Conservation (phyloP, 2,113 vertebrate genomes). For the Strix uralensis region DNA sequence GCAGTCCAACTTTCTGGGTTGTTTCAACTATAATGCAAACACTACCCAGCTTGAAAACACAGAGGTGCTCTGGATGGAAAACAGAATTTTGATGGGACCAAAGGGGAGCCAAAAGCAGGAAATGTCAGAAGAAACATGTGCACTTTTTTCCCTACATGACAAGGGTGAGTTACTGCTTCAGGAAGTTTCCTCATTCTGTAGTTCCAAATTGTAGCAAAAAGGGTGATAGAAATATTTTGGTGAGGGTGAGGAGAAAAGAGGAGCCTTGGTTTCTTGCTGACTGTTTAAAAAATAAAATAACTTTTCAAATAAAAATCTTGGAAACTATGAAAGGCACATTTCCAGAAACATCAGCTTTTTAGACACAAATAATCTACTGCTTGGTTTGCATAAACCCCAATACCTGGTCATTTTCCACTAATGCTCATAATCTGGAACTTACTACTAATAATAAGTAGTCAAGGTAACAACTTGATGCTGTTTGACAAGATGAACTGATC, state of each 20-base stretch:
- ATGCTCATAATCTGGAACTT: neutral
- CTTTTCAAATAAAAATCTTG: neutral
- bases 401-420: neutral
- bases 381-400: neutral
- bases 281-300: neutral
- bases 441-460: neutral
- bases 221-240: neutral
- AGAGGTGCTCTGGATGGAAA: neutral
- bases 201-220: neutral
- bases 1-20: neutral
- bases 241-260: neutral
- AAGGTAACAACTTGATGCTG: neutral
- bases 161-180: neutral
- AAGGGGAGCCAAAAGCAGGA: neutral
- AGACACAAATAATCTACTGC: neutral
- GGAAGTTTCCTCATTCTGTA: neutral
- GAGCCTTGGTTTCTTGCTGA: neutral
- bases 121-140: neutral
- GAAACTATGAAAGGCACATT: neutral
- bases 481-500: neutral
- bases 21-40: neutral
- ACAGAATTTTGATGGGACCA: neutral
- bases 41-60: neutral
- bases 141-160: neutral
- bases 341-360: neutral